Conservation (phyloP, 2,113 vertebrate species). For the Vombatus ursinus region DNA sequence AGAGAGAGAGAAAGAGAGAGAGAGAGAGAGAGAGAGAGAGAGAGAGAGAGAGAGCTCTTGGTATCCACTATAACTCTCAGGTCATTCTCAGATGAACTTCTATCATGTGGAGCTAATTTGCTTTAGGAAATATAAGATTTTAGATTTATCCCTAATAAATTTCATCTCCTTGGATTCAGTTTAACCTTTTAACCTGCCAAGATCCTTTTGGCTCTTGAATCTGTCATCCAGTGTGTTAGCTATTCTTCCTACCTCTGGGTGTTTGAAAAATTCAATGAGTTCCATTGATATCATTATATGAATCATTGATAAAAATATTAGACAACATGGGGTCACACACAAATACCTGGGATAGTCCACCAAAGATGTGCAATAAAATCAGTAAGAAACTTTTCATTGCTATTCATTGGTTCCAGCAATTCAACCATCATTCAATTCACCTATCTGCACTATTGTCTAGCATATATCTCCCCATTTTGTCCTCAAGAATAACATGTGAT, state of each 20-base stretch:
- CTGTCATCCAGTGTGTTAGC: neutral
- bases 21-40: too few relatives aligned
- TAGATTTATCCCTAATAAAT: too few relatives aligned
- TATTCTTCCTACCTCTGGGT: neutral
- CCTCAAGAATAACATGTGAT: neutral
- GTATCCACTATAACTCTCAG: too few relatives aligned
- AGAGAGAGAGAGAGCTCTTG: too few relatives aligned
- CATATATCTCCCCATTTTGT: neutral
- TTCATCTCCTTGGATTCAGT: too few relatives aligned
- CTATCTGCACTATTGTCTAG: neutral
- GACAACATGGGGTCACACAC: neutral
- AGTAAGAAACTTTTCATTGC: neutral
- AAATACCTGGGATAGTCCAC: neutral
- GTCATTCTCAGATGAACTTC: too few relatives aligned
- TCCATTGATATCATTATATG: neutral
- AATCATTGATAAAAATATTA: neutral
- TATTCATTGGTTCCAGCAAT: neutral
- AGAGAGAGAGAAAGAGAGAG: too few relatives aligned
- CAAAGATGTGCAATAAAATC: neutral
- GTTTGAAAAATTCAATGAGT: neutral
- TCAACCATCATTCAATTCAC: neutral
- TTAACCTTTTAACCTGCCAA: too few relatives aligned
- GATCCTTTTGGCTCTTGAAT: neutral
- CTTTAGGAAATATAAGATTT: too few relatives aligned
- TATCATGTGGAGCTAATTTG: too few relatives aligned